A percentile compares a stretch with the other conserved stretches of the same genome.
Conservation (phyloP, 2,113 vertebrate species). For the Neomonachus schauinslandi region DNA sequence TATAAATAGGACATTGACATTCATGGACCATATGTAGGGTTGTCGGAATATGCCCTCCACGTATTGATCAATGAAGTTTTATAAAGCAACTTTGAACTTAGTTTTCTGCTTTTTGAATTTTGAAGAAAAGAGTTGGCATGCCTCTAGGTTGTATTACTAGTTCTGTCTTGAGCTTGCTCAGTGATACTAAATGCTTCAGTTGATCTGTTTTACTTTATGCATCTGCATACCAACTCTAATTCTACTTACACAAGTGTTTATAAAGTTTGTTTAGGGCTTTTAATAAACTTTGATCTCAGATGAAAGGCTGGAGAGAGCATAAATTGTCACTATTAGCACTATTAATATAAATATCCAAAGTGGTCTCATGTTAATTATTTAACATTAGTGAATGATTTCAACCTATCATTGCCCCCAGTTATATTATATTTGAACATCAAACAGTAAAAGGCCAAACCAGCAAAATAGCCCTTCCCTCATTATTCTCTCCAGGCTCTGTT, state of each 20-base stretch:
- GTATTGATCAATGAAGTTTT: not conserved
- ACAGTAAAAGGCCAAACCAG: conserved; percentile 56
- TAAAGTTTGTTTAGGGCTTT: conserved; percentile 72
- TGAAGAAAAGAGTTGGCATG: not conserved
- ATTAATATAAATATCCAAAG: conserved; percentile 73
- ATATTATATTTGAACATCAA: conserved; percentile 73
- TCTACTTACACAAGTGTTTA: conserved; percentile 56
- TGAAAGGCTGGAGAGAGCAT: conserved; percentile 74
- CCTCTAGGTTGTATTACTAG: not conserved
- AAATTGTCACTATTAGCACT: conserved; percentile 72
- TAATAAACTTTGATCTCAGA: conserved; percentile 81
- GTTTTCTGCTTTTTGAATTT: conserved; percentile 34
- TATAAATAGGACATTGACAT: not conserved
- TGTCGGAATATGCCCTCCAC: not conserved
- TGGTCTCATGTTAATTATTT: conserved; percentile 73
- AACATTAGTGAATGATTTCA: conserved; percentile 64
- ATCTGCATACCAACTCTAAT: conserved; percentile 31
- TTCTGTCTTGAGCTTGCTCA: conserved; percentile 52
- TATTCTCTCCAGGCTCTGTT: conserved; percentile 50
- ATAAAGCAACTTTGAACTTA: conserved; percentile 44
- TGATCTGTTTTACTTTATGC: conserved; percentile 54
- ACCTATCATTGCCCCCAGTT: conserved; percentile 54
- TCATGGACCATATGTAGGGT: not conserved
- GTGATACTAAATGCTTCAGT: conserved; percentile 56
- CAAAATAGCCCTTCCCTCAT: conserved; percentile 50